Evolutionary conservation across 2,797 vertebrate species (phyloP).

Genomic region (Oryzias dopingdopingensis): DNA sequence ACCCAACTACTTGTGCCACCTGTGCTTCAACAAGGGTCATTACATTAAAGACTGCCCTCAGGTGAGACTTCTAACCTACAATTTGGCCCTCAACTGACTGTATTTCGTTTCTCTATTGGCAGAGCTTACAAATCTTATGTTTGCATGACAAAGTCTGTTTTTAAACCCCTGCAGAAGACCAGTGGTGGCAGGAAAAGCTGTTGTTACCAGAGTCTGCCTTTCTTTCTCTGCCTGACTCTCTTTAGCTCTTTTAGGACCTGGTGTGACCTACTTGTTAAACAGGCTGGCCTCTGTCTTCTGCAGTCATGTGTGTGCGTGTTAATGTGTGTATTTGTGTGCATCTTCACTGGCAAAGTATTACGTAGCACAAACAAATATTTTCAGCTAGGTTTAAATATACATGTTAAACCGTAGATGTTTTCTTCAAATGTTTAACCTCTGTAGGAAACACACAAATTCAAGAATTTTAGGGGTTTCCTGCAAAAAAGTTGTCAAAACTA

Average conservation of each 20-base stretch:
- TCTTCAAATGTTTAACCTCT: background rate
- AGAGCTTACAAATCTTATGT: background rate
- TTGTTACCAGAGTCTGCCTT: background rate
- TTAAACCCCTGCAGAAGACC: constrained; percentile 20
- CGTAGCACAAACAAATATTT: constrained; percentile 23
- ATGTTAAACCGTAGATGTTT: background rate
- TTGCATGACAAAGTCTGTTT: background rate
- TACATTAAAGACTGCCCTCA: constrained; percentile 99
- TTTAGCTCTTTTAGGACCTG: constrained; percentile 52
- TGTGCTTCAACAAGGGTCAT: constrained; percentile 99
- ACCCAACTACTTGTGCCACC: constrained; percentile 97
- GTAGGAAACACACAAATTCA: background rate
- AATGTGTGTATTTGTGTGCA: constrained; percentile 39
- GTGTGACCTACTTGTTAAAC: constrained; percentile 79
- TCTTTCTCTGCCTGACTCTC: constrained; percentile 24
- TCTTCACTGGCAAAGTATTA: constrained; percentile 49
- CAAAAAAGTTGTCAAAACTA: background rate
- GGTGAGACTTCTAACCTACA: constrained; percentile 76
- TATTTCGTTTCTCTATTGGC: background rate
- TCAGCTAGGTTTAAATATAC: constrained; percentile 12
- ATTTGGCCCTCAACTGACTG: background rate
- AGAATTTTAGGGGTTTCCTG: constrained; percentile 15
- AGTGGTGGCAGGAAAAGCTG: constrained; percentile 39
- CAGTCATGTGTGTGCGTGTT: constrained; percentile 63
- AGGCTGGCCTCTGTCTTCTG: constrained; percentile 74